A percentile compares a stretch with the other conserved stretches of the same genome.
phyloP scores from a whole-genome alignment of 2,888 invertebrate genomes.

The Entomobrya proxima region DNA sequence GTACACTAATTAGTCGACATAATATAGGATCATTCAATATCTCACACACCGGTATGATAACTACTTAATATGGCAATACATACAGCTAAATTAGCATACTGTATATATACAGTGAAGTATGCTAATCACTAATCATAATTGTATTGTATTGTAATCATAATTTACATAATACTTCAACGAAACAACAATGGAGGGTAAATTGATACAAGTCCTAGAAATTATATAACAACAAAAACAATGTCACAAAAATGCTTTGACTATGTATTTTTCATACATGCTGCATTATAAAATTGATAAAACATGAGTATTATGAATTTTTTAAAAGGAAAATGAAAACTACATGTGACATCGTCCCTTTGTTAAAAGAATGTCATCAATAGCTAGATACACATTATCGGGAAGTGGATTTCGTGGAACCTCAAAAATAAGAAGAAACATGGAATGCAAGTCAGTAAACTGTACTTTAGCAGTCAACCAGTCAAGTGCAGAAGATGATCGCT shows the following conservation, averaged over 20 bases:
- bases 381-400: constrained; percentile 73
- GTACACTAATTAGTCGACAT: no score
- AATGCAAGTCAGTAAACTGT: constrained; percentile 73
- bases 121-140: neutral
- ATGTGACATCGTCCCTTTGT: constrained; percentile 74
- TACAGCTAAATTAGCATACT: no score
- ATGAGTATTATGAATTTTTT: constrained; percentile 7
- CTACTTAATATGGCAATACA: no score
- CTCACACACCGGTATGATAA: no score
- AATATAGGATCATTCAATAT: no score
- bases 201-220: neutral
- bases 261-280: neutral
- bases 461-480: constrained; percentile 75
- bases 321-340: constrained; percentile 46
- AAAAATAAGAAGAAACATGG: constrained; percentile 74
- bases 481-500: constrained; percentile 69
- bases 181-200: neutral
- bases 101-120: neutral
- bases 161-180: constrained; percentile 31
- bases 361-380: constrained; percentile 75
- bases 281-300: neutral
- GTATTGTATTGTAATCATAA: no score
- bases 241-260: neutral
- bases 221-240: constrained; percentile 19
- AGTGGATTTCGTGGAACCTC: constrained; percentile 72